These are phyloP conservation scores for Campoletis raptor DNA, from an alignment of 2,888 invertebrate species.

Conservation along the genomic window DNA sequence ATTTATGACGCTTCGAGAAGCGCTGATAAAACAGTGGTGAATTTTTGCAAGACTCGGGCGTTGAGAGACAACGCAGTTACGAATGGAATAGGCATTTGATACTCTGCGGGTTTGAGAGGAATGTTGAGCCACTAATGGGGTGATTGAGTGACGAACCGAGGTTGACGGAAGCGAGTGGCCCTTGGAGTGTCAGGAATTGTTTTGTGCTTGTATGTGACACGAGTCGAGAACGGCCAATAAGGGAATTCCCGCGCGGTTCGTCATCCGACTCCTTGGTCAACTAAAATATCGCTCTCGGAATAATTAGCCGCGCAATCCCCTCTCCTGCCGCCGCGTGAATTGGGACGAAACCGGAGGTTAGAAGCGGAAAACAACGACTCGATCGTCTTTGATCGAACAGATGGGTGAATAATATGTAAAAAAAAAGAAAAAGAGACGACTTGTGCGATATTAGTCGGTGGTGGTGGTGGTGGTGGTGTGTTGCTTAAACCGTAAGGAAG, in stretches of 20 bases:
- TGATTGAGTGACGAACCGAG: background rate
- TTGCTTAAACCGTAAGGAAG: too few species aligned
- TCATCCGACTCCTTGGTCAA: slow-evolving; percentile 32
- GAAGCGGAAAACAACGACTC: too few species aligned
- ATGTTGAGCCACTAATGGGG: slow-evolving; percentile 14
- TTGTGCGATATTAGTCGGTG: too few species aligned
- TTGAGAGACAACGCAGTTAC: background rate
- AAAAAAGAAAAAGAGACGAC: too few species aligned
- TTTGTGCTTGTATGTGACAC: background rate
- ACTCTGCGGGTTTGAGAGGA: slow-evolving; percentile 2
- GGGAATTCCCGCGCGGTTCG: slow-evolving; percentile 3
- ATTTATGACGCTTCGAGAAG: too few species aligned
- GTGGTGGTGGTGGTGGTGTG: too few species aligned
- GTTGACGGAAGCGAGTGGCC: too few species aligned
- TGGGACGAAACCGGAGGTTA: too few species aligned
- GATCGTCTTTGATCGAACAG: too few species aligned
- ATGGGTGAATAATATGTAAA: too few species aligned
- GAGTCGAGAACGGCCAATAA: slow-evolving; percentile 1
- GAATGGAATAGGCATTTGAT: background rate
- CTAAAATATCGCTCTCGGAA: slow-evolving; percentile 14
- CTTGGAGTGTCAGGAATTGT: background rate
- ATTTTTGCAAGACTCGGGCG: background rate
- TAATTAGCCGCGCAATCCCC: background rate
- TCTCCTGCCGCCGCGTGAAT: too few species aligned
- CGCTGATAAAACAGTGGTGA: too few species aligned